A percentile compares a stretch with the other conserved stretches of the same genome.
Evolutionary conservation across 2,888 invertebrate species (phyloP).

Genomic region (Drosophila atripex): DNA sequence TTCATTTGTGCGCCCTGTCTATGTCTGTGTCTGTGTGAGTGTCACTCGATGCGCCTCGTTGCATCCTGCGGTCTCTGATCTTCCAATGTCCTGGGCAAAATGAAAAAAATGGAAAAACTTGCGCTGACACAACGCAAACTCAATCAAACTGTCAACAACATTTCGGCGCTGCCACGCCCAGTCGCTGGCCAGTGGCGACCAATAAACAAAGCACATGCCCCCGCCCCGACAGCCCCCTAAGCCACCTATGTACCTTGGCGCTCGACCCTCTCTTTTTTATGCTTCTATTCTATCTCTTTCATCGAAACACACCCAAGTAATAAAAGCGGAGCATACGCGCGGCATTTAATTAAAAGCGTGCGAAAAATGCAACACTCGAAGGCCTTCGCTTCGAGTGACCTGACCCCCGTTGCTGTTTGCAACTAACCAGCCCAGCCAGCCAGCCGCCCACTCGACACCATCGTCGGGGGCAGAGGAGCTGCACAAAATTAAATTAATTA

Average conservation of each 20-base stretch:
- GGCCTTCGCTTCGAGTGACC: constrained; percentile 3
- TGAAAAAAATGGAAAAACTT: constrained; percentile 4
- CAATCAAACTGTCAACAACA: constrained; percentile 46
- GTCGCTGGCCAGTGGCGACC: constrained; percentile 14
- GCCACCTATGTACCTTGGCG: background rate
- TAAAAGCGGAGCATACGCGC: constrained; percentile 50
- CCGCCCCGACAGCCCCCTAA: background rate
- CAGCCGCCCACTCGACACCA: constrained; percentile 4
- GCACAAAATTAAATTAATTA: constrained; percentile 74
- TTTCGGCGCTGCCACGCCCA: constrained; percentile 39
- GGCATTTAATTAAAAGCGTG: constrained; percentile 73
- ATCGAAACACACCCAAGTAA: constrained; percentile 19
- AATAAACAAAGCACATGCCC: constrained; percentile 40
- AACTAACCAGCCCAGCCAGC: background rate
- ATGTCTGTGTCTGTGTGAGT: background rate
- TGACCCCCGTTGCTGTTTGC: background rate
- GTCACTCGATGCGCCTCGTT: background rate
- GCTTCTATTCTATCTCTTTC: background rate
- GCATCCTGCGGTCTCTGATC: constrained; percentile 1
- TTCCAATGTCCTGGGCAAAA: background rate
- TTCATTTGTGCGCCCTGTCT: constrained; percentile 16
- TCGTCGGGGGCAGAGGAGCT: background rate
- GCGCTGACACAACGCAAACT: constrained; percentile 45
- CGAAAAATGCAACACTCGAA: constrained; percentile 68
- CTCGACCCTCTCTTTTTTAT: background rate